A percentile compares a stretch with the other conserved stretches of the same genome.
Conservation (phyloP, 1,140 invertebrate genomes). For the Atta cephalotes region DNA sequence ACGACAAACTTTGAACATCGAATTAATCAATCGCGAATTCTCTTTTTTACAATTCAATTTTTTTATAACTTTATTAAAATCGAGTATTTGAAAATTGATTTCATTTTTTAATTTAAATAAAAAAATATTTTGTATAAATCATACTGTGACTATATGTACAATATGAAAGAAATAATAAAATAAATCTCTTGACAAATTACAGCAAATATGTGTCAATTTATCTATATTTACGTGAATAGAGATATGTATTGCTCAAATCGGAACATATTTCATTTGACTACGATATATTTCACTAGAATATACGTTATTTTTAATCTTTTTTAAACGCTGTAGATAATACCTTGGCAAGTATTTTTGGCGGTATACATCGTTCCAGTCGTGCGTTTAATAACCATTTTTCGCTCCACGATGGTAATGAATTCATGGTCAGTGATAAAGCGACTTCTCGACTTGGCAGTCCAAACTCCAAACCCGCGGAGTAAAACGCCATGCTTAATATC, state of each 20-base stretch:
- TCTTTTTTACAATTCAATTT: neutral
- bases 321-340: neutral
- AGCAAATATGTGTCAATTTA: neutral
- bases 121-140: constrained; percentile 15
- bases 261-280: neutral
- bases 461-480: constrained; percentile 16
- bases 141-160: neutral
- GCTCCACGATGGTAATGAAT: constrained; percentile 23
- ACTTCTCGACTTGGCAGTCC: constrained; percentile 16
- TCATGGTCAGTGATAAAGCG: constrained; percentile 48
- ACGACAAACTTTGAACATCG: neutral
- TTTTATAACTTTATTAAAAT: neutral
- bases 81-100: neutral
- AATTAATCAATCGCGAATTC: neutral
- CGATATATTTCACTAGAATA: neutral
- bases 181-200: neutral
- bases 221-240: neutral
- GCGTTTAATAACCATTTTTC: constrained; percentile 53
- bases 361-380: neutral
- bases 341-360: constrained; percentile 6
- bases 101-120: neutral
- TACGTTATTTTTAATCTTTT: constrained; percentile 1
- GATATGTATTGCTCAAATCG: neutral
- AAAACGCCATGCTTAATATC: constrained; percentile 53
- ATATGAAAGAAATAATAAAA: constrained; percentile 2